Evolutionary conservation across 2,888 invertebrate genomes (phyloP).

Genomic region (Cataglyphis altisquamis): DNA sequence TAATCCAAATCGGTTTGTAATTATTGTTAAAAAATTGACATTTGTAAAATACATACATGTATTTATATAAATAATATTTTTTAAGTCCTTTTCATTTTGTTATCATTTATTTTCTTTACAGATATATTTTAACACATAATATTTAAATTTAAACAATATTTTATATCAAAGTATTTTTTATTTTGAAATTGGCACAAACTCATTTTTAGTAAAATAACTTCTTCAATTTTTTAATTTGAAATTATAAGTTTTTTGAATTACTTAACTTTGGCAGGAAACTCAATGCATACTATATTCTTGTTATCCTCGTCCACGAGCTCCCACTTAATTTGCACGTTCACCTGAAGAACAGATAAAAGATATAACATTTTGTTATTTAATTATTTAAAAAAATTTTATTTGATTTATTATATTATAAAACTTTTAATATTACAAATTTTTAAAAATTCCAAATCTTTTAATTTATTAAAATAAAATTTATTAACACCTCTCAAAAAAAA

Average conservation of each 20-base stretch:
- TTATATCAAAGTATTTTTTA: constrained; percentile 12
- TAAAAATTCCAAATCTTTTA: background rate
- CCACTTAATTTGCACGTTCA: constrained; percentile 91
- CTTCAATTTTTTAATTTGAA: background rate
- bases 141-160: background rate
- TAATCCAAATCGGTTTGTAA: constrained; percentile 74
- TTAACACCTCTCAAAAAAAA: background rate
- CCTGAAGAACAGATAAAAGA: constrained; percentile 73
- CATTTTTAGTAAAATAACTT: background rate
- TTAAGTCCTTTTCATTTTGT: constrained; percentile 8
- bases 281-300: constrained; percentile 90
- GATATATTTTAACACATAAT: background rate
- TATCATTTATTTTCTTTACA: background rate
- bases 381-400: background rate
- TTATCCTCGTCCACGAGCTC: constrained; percentile 89
- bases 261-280: constrained; percentile 90
- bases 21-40: constrained; percentile 38
- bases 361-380: background rate
- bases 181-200: background rate
- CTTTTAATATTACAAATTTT: background rate
- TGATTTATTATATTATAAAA: constrained; percentile 1
- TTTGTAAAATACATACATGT: constrained; percentile 65
- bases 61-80: constrained; percentile 61
- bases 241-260: constrained; percentile 65
- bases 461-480: background rate